Conservation (phyloP, 1,140 invertebrate genomes). For the Drosophila baimaii region DNA sequence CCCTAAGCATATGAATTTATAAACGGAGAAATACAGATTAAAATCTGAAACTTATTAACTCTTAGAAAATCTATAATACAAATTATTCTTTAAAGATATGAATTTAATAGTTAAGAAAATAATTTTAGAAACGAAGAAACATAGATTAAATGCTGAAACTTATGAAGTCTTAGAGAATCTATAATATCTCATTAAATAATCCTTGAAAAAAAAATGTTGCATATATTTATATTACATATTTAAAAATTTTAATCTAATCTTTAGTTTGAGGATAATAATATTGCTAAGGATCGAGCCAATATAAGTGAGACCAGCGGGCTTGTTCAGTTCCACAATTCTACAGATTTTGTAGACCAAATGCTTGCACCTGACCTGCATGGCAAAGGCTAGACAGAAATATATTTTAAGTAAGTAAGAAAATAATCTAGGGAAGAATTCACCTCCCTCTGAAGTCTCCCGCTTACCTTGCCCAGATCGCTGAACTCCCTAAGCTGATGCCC, state of each 20-base stretch:
- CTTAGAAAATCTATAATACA: no score
- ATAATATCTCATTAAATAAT: background rate
- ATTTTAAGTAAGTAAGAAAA: background rate
- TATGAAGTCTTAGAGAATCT: background rate
- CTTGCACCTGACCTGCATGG: constrained; percentile 20
- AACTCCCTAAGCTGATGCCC: constrained; percentile 37
- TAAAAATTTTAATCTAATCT: no score
- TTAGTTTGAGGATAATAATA: constrained; percentile 54
- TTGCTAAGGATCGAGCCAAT: constrained; percentile 38
- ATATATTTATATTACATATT: no score
- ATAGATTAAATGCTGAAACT: no score
- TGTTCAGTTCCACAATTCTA: constrained; percentile 45
- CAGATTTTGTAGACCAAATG: constrained; percentile 53
- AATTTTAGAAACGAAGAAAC: no score
- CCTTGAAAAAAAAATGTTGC: background rate
- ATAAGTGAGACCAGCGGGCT: constrained; percentile 40
- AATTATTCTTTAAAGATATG: no score
- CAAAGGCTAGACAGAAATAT: constrained; percentile 21
- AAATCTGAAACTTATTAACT: no score
- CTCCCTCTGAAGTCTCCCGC: constrained; percentile 32
- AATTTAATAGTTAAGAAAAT: no score
- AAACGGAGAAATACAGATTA: no score
- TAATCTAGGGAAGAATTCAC: constrained; percentile 3
- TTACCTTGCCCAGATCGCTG: constrained; percentile 28
- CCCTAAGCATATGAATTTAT: no score